Evolutionary conservation across 2,797 vertebrate species (phyloP), one percentile per base, ranked within the genome.

Genomic region (Lophotriccus pileatus): DNA sequence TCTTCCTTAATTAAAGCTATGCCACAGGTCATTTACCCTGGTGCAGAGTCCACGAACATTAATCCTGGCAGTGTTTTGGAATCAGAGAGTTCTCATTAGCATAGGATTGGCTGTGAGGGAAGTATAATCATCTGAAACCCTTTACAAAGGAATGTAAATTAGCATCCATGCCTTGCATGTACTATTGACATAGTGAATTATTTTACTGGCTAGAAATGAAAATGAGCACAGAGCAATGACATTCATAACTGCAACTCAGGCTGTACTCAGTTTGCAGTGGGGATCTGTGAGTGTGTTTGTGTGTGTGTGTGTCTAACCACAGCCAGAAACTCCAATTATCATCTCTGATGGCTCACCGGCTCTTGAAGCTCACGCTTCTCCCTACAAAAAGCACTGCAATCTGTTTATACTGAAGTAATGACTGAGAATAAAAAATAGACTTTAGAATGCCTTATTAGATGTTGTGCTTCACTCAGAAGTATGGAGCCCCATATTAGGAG

Each of bases 1-100:
- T 88, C 95, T 96, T 96, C 94, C 94, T 87, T 96, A 97, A 97
- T 95, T 97, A 94, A 76, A 96, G 94, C 93, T 87, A 92, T 76
- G 77, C 93, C 77, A 95, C 66, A 94, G 86, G 96, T 97, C 93
- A 95, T 94, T 97, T 96, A 95, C 76, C 79, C 90, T 55, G 58
- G 49, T 83, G 44, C 58, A 52, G 62, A 82, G 81, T 96, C 82
- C 89, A 79, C 7, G 46, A 94, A 85, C 96, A 84, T 96, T 92
- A 95, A 94, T 84, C 90, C 86, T 53, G 62, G 90, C 91, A 93
- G 75, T 59, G 69, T 92, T 93, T 95, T 87, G 85, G 95, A 95
- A 94, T 89, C 90, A 70, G 55, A 91, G 89, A 90, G 22, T 89
- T 91, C 87, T 96, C 74, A 96, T 91, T 96, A 95, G 92, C 84